Percentiles rank a stretch among this genome's conserved stretches.
These are phyloP conservation scores for Eumaeus atala DNA, from an alignment of 1,140 invertebrate species.

Conservation along the genomic window DNA sequence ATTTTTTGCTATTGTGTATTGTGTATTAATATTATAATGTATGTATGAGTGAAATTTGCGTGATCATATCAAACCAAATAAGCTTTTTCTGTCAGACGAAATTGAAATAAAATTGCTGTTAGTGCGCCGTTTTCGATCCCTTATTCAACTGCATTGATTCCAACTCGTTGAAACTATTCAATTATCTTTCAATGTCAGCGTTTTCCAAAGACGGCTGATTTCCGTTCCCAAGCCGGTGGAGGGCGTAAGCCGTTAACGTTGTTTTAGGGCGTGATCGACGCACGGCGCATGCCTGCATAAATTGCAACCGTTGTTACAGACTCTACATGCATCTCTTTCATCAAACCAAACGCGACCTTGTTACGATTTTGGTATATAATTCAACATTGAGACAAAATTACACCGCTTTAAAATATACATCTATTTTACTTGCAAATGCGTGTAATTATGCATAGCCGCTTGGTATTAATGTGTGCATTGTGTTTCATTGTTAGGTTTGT, in stretches of 20 bases:
- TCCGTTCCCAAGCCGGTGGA: slow-evolving; percentile 54
- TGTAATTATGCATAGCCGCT: slow-evolving; percentile 4
- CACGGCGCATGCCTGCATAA: slow-evolving; percentile 68
- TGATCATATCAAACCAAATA: too few relatives aligned
- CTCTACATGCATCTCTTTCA: slow-evolving; percentile 40
- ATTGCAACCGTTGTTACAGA: slow-evolving; percentile 48
- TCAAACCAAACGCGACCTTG: slow-evolving; percentile 40
- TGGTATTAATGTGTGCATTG: slow-evolving; percentile 6
- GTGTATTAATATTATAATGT: too few relatives aligned
- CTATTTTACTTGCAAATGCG: slow-evolving; percentile 32
- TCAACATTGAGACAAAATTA: slow-evolving; percentile 31
- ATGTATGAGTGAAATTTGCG: too few relatives aligned
- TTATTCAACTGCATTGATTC: not conserved
- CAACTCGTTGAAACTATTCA: slow-evolving; percentile 9
- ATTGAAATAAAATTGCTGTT: not conserved
- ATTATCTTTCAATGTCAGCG: slow-evolving; percentile 11
- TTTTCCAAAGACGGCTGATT: slow-evolving; percentile 32
- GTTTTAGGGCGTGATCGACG: slow-evolving; percentile 67
- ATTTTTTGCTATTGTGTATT: too few relatives aligned
- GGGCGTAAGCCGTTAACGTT: slow-evolving; percentile 51
- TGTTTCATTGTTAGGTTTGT: slow-evolving; percentile 22
- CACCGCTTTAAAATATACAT: slow-evolving; percentile 11
- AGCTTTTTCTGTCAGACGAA: too few relatives aligned
- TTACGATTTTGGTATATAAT: slow-evolving; percentile 38
- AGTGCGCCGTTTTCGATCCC: slow-evolving; percentile 2